Evolutionary conservation across 1,140 invertebrate species (phyloP).

Genomic region (Lordiphosa clarofinis): DNA sequence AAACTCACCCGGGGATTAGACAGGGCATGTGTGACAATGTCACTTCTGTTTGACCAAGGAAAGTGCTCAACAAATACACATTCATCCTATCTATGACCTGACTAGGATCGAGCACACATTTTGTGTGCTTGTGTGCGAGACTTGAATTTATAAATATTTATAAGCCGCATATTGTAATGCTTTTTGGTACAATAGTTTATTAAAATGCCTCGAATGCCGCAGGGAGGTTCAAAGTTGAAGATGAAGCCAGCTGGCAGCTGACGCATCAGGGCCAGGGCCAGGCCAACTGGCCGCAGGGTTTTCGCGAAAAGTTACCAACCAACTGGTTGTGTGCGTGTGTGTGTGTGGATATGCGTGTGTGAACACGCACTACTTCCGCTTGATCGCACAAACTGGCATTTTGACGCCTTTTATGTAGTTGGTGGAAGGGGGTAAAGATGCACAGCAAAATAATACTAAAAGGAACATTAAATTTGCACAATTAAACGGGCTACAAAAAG

Average conservation of each 20-base stretch:
- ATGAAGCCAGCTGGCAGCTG: constrained; percentile 6
- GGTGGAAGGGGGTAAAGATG: constrained; percentile 20
- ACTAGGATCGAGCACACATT: constrained; percentile 16
- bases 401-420: constrained; percentile 22
- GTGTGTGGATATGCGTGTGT: background rate
- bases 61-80: constrained; percentile 12
- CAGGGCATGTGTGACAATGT: constrained; percentile 15
- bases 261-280: background rate
- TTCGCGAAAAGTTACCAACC: constrained; percentile 35
- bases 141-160: constrained; percentile 62
- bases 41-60: constrained; percentile 9
- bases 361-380: constrained; percentile 41
- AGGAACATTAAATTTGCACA: too few species aligned
- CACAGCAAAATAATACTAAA: constrained; percentile 4
- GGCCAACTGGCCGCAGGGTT: constrained; percentile 1
- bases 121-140: constrained; percentile 9
- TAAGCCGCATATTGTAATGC: constrained; percentile 52
- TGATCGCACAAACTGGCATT: constrained; percentile 34
- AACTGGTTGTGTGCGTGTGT: constrained; percentile 9
- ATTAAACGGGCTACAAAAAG: too few species aligned
- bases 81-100: constrained; percentile 18
- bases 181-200: constrained; percentile 43
- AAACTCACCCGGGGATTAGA: constrained; percentile 32
- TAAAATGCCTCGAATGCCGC: constrained; percentile 54
- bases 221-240: constrained; percentile 34